These are phyloP conservation scores for Athripsodes cinereus DNA, from an alignment of 2,888 invertebrate species.

Conservation along the genomic window DNA sequence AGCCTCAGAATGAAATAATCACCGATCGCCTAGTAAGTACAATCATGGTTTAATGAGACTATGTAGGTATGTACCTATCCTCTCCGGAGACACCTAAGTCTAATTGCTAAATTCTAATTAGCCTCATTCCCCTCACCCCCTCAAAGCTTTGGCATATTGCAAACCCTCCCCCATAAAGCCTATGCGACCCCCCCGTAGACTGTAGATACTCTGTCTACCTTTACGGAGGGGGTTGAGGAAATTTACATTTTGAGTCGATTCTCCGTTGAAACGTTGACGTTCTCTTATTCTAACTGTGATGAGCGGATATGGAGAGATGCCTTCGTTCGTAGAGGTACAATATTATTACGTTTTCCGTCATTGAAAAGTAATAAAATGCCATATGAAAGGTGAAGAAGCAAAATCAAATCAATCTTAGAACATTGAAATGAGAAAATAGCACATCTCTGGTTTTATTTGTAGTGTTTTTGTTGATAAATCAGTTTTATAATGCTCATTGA, in stretches of 20 bases:
- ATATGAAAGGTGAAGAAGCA: too few relatives aligned
- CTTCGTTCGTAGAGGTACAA: not conserved
- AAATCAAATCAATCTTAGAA: too few relatives aligned
- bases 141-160: not conserved
- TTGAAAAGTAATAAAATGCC: too few relatives aligned
- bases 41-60: too few relatives aligned
- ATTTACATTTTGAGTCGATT: conserved; percentile 6
- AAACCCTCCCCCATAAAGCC: not conserved
- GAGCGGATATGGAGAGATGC: not conserved
- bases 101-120: conserved; percentile 21
- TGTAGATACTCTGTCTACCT: not conserved
- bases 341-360: too few relatives aligned
- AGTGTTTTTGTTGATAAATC: too few relatives aligned
- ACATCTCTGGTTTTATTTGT: too few relatives aligned
- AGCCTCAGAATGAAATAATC: too few relatives aligned
- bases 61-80: not conserved
- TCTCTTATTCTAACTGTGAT: not conserved
- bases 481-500: too few relatives aligned
- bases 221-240: not conserved
- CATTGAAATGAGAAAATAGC: too few relatives aligned
- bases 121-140: conserved; percentile 2
- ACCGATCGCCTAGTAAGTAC: too few relatives aligned
- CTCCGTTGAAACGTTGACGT: not conserved
- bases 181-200: not conserved
- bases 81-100: conserved; percentile 7